A percentile compares a stretch with the other conserved stretches of the same genome.
Evolutionary conservation across 2,113 vertebrate species (phyloP).

Genomic region (Melospiza melodia): DNA sequence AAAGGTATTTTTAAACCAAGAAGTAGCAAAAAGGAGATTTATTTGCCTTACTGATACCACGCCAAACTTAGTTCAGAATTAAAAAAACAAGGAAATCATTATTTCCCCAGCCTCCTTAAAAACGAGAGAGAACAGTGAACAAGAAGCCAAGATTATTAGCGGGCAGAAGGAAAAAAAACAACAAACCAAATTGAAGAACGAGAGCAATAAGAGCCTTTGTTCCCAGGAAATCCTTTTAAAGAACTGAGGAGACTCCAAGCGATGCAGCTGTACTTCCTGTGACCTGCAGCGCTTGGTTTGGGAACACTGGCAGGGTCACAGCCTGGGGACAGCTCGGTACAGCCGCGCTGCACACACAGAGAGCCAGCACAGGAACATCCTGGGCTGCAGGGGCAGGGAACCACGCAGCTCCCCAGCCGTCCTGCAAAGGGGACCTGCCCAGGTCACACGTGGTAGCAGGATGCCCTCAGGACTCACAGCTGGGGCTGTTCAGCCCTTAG

Average conservation of each 20-base stretch:
- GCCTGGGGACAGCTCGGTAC: not conserved
- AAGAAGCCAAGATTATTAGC: not conserved
- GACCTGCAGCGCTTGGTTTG: not conserved
- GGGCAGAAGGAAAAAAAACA: not conserved
- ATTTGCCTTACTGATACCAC: not conserved
- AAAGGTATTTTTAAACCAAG: conserved; percentile 25
- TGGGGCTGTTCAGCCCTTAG: not conserved
- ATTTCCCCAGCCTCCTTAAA: not conserved
- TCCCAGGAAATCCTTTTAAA: conserved; percentile 15
- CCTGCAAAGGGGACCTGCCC: not conserved
- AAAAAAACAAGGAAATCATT: conserved; percentile 4
- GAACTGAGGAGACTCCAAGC: not conserved
- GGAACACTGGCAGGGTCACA: not conserved
- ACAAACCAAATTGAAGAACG: not conserved
- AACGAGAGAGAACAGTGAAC: not conserved
- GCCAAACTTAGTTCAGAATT: not conserved
- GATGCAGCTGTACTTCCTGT: not conserved
- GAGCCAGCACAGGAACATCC: not conserved
- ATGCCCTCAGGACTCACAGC: not conserved
- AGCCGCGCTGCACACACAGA: not conserved
- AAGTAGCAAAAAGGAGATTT: conserved; percentile 6
- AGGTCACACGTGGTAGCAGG: rapidly evolving
- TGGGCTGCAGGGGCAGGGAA: not conserved
- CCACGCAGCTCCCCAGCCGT: rapidly evolving
- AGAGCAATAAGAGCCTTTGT: not conserved